Base-by-base conservation (phyloP, 2,113 vertebrate species). In the Mesocricetus auratus region DNA sequence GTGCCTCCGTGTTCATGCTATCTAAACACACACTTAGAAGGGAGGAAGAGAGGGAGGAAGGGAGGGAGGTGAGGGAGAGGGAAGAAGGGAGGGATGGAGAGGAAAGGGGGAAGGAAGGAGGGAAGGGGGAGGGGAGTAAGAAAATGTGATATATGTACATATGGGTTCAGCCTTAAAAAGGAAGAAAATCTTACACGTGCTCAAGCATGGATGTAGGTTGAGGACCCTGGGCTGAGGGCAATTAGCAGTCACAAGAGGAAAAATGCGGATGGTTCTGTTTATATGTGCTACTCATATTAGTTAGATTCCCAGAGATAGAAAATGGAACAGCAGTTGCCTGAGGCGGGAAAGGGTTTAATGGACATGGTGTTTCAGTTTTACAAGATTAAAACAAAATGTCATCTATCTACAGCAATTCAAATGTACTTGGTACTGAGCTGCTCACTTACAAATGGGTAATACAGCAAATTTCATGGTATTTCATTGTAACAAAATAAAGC, bases 151-250 rank as follows among this genome's bases (percentile, higher is more conserved):
- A 5, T 29, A 31, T 26, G n/a, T 24, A 64, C 71, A 75, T 33
- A 82, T 79, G 50, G 93, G 91, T 81, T 86, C 60, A 89, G 77
- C 36, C 62, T 91, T 78, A 39, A 89, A 91, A 77, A 50, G 36
- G 10, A 93, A 19, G 56, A 62, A 91, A 66, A 60, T 93, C 17
- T 77, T 71, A 64, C 31, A 19, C 33, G 36, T 53, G 58, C 15
- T 12, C 33, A 75, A 74, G 36, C n/a, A 21, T 22, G 45, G 66
- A 47, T 60, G 58, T 93, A 83, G 10, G 36, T 79, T 47, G 26
- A 94, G 50, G 42, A 77, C 36, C 22, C 79, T 75, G 62, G n/a
- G 1, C 26, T 74, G 74, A 58, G 6, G 42, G 45, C 93, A 88
- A 79, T 75, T 39, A 88, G 1, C 17, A 33, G 39, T 53, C 19